Conservation (phyloP, 2,888 invertebrate genomes). For the Euzophera pinguis region DNA sequence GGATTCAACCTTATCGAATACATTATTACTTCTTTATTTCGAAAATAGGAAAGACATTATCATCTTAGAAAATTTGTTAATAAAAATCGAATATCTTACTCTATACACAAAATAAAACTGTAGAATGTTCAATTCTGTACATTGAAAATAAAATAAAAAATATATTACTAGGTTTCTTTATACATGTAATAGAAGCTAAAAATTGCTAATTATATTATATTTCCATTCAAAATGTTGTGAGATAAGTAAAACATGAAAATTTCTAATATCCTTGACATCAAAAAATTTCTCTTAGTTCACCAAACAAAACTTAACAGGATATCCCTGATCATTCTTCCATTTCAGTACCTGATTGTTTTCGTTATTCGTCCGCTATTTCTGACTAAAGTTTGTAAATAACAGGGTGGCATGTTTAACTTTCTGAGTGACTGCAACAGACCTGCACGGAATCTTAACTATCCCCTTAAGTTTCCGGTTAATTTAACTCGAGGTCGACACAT, state of each 20-base stretch:
- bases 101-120: no score
- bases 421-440: constrained; percentile 54
- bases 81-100: neutral
- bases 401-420: constrained; percentile 48
- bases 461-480: constrained; percentile 74
- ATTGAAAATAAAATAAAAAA: no score
- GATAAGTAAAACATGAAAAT: no score
- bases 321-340: neutral
- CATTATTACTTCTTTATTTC: constrained; percentile 38
- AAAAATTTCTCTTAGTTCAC: neutral
- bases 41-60: no score
- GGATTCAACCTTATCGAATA: constrained; percentile 58
- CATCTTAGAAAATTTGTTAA: constrained; percentile 19
- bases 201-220: no score
- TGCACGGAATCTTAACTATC: constrained; percentile 70
- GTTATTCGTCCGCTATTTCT: constrained; percentile 11
- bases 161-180: no score
- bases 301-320: neutral
- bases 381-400: constrained; percentile 13
- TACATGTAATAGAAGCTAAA: no score
- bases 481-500: constrained; percentile 68
- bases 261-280: no score
- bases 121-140: no score
- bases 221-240: no score
- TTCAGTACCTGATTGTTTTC: constrained; percentile 12